Evolutionary conservation across 2,797 vertebrate species (phyloP), one percentile per base, ranked within the genome.

Genomic region (Bradypus variegatus): DNA sequence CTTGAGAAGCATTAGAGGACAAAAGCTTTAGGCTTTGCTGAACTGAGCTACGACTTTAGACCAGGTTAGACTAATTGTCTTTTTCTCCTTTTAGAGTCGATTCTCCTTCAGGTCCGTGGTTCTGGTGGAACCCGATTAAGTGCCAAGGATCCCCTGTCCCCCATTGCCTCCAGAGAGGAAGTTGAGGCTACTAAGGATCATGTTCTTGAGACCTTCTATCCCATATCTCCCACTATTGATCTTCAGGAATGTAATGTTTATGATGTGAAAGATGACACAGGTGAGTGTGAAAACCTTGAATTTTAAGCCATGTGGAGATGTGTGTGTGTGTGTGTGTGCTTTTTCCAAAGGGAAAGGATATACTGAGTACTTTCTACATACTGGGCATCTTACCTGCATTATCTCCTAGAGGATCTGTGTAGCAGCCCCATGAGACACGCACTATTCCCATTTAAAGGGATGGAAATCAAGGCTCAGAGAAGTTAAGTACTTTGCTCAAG

Each of bases 171-270:
- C 87, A 95, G 95, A 89, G 96, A 98, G 79, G 98, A 99, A 90
- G 97, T 99, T 12, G n/a, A 97, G 94, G 94, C 96, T 88, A 99
- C 98, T 0, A 95, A 94, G n/a, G 96, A 94, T 45, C 95, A 98
- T 0, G 86, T 93, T 85, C 96, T 99, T 78, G 97, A 98, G 94
- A 97, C 97, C 6, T 98, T 99, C 95, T 98, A 98, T 86, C 99
- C 99, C 5, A 97, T 99, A 41, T 97, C 98, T 1, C 99, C 99
- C 18, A 98, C 98, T 2, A 98, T 99, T 1, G 98, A 99, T 95
- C 98, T 99, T 91, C 98, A 98, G 96, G 97, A 98, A 89, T 96
- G 97, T 7, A 91, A 98, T 0, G 96, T 98, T 33, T 99, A 99
- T 96, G 93, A 96, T 15, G 96, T 97, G 58, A 95, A 94, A 50